Percentiles rank a stretch among this genome's conserved stretches.
phyloP scores from a whole-genome alignment of 2,113 vertebrate genomes.

The Xyrauchen texanus region DNA sequence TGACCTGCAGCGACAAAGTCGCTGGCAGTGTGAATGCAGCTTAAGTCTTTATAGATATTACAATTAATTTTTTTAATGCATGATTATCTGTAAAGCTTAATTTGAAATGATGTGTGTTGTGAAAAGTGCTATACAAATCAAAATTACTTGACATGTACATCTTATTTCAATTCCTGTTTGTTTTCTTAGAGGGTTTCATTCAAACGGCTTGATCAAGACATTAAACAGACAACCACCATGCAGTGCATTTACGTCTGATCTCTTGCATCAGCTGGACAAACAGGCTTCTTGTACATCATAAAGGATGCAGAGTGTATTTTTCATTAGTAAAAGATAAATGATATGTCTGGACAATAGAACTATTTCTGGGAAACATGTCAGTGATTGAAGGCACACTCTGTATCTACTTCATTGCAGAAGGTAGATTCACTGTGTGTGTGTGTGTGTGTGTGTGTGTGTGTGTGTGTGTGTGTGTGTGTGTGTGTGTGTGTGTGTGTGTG shows the following conservation, averaged over 20 bases:
- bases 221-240: background rate
- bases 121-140: too few species aligned
- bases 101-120: too few species aligned
- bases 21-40: too few species aligned
- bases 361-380: constrained; percentile 37
- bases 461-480: constrained; percentile 5
- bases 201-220: background rate
- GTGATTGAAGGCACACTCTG: background rate
- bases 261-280: background rate
- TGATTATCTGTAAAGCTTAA: too few species aligned
- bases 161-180: background rate
- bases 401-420: background rate
- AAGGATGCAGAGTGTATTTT: background rate
- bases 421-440: background rate
- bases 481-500: constrained; percentile 5
- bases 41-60: too few species aligned
- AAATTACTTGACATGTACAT: background rate
- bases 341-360: background rate
- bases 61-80: too few species aligned
- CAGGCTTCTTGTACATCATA: background rate
- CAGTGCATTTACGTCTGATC: background rate
- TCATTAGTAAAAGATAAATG: background rate
- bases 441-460: background rate
- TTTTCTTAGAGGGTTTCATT: background rate
- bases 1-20: too few species aligned